Base-by-base conservation (phyloP, 2,797 vertebrate genomes). In the Tiaroga cobitis region DNA sequence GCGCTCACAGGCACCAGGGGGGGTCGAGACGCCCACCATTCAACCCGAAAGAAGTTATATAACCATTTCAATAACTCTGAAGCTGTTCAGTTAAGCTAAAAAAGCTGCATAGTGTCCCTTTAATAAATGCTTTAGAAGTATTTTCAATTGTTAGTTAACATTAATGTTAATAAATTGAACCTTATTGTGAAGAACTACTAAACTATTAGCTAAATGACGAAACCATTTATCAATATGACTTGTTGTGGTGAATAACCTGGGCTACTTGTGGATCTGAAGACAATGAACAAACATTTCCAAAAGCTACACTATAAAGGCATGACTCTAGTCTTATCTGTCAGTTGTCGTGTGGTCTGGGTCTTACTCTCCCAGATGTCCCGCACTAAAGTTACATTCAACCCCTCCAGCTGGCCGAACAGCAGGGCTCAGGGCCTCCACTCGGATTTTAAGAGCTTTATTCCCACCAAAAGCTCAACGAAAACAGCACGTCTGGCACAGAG, bases 391-490 rank as follows among this genome's bases (percentile, higher is more conserved):
- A 86, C 83, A 88, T 79, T 90, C 76, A 88, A 49, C 8, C 76
- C 11, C 41, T 87, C 43, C 90, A 88, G 87, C 89, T 91, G 89
- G 86, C 80, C 26, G 51, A 85, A 74, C 88, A 88, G 88, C 87
- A 83, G 85, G 75, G 16, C 59, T 83, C 70, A 68, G 65, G 39
- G 54, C 32, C 67, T 73, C n/a, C n/a, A 7, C 56, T 74, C 26
- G 4, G 68, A 72, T 61, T 43, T 76, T 43, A 77, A 82, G 61
- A 69, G 75, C 54, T 70, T 79, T n/a, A 59, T 51, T 63, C 26
- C 37, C 51, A 73, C 1, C 7, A 26, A 32, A 82, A 41, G 46
- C 80, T 56, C 21, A 32, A 56, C 49, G n/a, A 29, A 70, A 67
- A 49, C 68, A 73, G 69, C 80, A 15, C 1, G 67, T 70, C 37